phyloP scores from a whole-genome alignment of 2,888 invertebrate genomes.

The Dasypolia templi region DNA sequence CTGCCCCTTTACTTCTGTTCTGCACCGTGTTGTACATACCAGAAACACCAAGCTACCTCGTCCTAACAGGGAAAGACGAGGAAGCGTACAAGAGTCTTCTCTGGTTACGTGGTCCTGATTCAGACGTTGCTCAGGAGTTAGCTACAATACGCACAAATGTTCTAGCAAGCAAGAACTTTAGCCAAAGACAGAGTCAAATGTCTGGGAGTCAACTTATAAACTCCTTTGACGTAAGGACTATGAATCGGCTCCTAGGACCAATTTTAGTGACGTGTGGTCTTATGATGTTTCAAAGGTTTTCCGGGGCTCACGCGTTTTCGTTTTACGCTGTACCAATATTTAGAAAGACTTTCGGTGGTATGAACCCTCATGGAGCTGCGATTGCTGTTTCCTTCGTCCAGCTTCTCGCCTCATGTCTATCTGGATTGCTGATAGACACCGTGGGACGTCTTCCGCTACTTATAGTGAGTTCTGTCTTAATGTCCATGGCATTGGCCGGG shows the following conservation, averaged over 20 bases:
- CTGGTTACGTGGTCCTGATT: constrained; percentile 95
- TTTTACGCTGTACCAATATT: constrained; percentile 97
- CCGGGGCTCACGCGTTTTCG: constrained; percentile 95
- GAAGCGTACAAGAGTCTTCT: constrained; percentile 92
- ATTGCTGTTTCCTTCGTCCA: constrained; percentile 96
- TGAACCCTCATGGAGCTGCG: constrained; percentile 96
- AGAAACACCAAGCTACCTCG: constrained; percentile 96
- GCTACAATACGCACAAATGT: constrained; percentile 93
- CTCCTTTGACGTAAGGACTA: constrained; percentile 85
- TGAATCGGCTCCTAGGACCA: constrained; percentile 91
- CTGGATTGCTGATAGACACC: constrained; percentile 95
- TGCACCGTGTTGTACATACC: constrained; percentile 95
- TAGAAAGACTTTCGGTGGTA: constrained; percentile 94
- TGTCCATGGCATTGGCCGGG: constrained; percentile 96
- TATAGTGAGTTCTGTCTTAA: constrained; percentile 95
- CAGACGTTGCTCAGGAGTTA: constrained; percentile 94
- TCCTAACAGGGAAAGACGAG: constrained; percentile 94
- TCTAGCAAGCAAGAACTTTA: constrained; percentile 88
- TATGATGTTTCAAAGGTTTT: constrained; percentile 97
- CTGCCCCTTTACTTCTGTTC: constrained; percentile 94
- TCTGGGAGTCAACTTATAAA: constrained; percentile 84
- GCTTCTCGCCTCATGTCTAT: constrained; percentile 95
- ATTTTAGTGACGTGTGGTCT: constrained; percentile 95
- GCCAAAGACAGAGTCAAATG: constrained; percentile 86
- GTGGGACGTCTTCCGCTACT: constrained; percentile 96